A percentile compares a stretch with the other conserved stretches of the same genome.
phyloP scores from a whole-genome alignment of 2,888 invertebrate genomes.

The Lampropteryx suffumata region DNA sequence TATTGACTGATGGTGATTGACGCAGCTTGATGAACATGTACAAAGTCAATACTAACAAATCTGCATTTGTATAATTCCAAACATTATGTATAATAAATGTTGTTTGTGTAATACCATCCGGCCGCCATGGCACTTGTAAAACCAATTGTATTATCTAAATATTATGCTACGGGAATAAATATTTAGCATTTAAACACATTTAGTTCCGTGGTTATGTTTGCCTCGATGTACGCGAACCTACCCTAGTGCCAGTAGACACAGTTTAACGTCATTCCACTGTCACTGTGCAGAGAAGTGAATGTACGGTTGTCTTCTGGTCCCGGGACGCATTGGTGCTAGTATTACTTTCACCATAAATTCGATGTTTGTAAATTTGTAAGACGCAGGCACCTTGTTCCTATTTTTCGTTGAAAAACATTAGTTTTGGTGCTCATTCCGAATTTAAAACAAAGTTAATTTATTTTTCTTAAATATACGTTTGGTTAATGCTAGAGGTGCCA shows the following conservation, averaged over 20 bases:
- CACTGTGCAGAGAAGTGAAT: not conserved
- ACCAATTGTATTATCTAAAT: slow-evolving; percentile 26
- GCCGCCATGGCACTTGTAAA: slow-evolving; percentile 20
- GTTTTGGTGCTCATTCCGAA: slow-evolving; percentile 62
- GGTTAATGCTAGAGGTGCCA: slow-evolving; percentile 71
- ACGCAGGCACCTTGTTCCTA: slow-evolving; percentile 62
- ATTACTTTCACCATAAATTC: slow-evolving; percentile 43
- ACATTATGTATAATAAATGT: slow-evolving; percentile 5
- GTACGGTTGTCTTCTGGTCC: not conserved
- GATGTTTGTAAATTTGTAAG: slow-evolving; percentile 32
- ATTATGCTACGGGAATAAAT: slow-evolving; percentile 18
- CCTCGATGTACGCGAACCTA: slow-evolving; percentile 48
- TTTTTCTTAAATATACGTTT: slow-evolving; percentile 39
- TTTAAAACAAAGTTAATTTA: slow-evolving; percentile 39
- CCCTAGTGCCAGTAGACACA: not conserved
- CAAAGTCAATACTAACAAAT: not conserved
- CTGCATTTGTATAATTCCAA: not conserved
- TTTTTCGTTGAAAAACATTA: slow-evolving; percentile 42
- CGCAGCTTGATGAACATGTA: too few species aligned
- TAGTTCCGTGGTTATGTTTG: slow-evolving; percentile 37
- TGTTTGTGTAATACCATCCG: slow-evolving; percentile 2
- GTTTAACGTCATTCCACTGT: not conserved
- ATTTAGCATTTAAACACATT: slow-evolving; percentile 54
- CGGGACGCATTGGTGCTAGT: slow-evolving; percentile 57
- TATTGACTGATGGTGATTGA: too few species aligned